Evolutionary conservation across 2,888 invertebrate species (phyloP).

Genomic region (Cartodere bifasciata): DNA sequence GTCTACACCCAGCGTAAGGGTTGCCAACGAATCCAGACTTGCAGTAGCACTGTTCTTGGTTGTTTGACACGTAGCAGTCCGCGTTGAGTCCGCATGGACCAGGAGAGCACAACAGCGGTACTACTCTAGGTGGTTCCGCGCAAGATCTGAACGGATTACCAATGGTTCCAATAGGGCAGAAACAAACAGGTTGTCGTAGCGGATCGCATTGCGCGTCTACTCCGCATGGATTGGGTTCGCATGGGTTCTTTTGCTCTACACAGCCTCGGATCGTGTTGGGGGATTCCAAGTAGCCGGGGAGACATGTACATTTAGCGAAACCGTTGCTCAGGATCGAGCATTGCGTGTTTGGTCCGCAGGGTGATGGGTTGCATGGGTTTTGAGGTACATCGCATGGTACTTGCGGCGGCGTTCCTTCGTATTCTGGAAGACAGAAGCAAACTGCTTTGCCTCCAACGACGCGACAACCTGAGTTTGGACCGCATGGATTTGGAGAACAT

Average conservation of each 20-base stretch:
- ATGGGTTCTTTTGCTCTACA: conserved; percentile 63
- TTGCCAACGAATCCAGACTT: conserved; percentile 63
- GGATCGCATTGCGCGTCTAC: conserved; percentile 68
- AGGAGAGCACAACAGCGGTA: conserved; percentile 55
- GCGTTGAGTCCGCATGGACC: conserved; percentile 74
- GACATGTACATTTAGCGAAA: conserved; percentile 77
- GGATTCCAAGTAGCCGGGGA: conserved; percentile 70
- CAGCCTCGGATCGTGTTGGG: conserved; percentile 82
- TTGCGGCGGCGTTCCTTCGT: conserved; percentile 70
- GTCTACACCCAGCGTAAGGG: conserved; percentile 63
- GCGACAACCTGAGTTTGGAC: conserved; percentile 71
- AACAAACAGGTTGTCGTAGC: conserved; percentile 65
- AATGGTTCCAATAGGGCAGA: conserved; percentile 68
- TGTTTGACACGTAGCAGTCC: conserved; percentile 71
- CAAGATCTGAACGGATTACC: conserved; percentile 78
- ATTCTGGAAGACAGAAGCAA: conserved; percentile 82
- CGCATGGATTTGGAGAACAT: conserved; percentile 73
- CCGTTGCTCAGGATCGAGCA: conserved; percentile 66
- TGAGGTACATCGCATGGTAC: conserved; percentile 56
- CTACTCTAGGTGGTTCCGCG: conserved; percentile 44
- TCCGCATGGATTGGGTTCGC: conserved; percentile 74
- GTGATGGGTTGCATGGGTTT: conserved; percentile 73
- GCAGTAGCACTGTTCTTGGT: conserved; percentile 76
- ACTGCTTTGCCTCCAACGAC: conserved; percentile 60
- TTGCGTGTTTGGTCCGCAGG: conserved; percentile 81